Evolutionary conservation across 2,888 invertebrate genomes (phyloP).

Genomic region (Dorcus hopei): DNA sequence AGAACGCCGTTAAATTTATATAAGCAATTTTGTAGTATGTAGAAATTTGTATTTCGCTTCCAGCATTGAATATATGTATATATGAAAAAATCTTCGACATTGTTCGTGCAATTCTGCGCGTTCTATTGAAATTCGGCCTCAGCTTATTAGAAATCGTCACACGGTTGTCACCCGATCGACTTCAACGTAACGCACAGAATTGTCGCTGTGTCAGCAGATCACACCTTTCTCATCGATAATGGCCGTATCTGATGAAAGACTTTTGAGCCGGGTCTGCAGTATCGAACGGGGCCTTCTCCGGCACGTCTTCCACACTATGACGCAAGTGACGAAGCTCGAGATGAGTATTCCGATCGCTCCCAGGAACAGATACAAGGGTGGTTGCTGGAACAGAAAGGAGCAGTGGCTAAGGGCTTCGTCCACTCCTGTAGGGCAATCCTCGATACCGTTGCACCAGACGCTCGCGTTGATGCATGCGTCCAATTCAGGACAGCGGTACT

Average conservation of each 20-base stretch:
- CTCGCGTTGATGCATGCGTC: conserved; percentile 77
- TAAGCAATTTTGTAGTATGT: neutral
- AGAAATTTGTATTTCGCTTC: too few species aligned
- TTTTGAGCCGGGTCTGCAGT: conserved; percentile 75
- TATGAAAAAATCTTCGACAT: too few species aligned
- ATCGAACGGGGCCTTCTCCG: conserved; percentile 70
- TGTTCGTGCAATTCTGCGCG: conserved; percentile 39
- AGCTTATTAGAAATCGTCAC: conserved; percentile 56
- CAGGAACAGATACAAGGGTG: conserved; percentile 66
- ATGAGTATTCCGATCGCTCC: conserved; percentile 48
- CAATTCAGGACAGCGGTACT: conserved; percentile 72
- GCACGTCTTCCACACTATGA: conserved; percentile 43
- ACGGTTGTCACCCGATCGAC: conserved; percentile 88
- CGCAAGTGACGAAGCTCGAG: conserved; percentile 34
- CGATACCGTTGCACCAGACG: conserved; percentile 76
- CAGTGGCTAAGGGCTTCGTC: conserved; percentile 80
- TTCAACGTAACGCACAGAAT: conserved; percentile 90
- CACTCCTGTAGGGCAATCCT: conserved; percentile 76
- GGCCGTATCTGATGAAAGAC: conserved; percentile 75
- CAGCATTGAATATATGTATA: too few species aligned
- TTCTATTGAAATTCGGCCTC: conserved; percentile 28
- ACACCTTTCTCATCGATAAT: conserved; percentile 84
- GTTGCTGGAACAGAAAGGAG: conserved; percentile 72
- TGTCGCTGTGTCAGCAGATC: conserved; percentile 95
- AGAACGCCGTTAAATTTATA: too few species aligned